Conservation (phyloP, 64 coral and sea anemone genomes). For the Montipora efflorescens region DNA sequence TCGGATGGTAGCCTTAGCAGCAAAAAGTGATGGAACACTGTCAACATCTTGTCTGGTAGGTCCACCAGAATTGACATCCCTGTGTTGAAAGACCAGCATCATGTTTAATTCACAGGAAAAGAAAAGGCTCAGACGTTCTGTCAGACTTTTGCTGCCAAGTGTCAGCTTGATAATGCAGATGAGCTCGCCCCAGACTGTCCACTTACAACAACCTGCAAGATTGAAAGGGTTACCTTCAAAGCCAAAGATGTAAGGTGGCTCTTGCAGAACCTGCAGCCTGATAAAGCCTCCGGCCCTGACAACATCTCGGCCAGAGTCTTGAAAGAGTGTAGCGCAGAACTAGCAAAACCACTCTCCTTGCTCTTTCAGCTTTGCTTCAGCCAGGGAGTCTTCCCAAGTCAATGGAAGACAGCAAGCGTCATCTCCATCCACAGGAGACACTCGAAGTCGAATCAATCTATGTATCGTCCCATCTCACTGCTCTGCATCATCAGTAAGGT, state of each 20-base stretch:
- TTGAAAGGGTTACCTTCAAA: conserved; percentile 12
- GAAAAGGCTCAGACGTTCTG: too few species aligned
- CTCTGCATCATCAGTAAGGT: conserved; percentile 63
- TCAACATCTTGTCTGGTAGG: not conserved
- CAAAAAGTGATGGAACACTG: not conserved
- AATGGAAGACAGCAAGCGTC: not conserved
- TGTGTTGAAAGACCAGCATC: not conserved
- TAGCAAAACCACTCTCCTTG: not conserved
- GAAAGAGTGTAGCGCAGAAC: conserved; percentile 6
- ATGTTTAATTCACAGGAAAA: too few species aligned
- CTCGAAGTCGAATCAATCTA: conserved; percentile 45
- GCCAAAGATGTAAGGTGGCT: not conserved
- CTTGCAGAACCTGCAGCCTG: conserved; percentile 11
- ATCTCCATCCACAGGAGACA: not conserved
- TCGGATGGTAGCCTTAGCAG: not conserved
- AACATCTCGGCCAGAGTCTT: not conserved
- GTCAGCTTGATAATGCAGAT: not conserved
- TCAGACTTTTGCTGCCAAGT: not conserved
- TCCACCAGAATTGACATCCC: not conserved
- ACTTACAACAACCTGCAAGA: not conserved
- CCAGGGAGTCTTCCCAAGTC: conserved; percentile 14
- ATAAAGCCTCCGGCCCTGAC: not conserved
- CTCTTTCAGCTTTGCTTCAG: conserved; percentile 2
- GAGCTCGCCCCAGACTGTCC: not conserved
- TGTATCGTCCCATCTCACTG: conserved; percentile 68